Evolutionary conservation across 2,888 invertebrate species (phyloP).

Genomic region (Linhomoeus sp.): DNA sequence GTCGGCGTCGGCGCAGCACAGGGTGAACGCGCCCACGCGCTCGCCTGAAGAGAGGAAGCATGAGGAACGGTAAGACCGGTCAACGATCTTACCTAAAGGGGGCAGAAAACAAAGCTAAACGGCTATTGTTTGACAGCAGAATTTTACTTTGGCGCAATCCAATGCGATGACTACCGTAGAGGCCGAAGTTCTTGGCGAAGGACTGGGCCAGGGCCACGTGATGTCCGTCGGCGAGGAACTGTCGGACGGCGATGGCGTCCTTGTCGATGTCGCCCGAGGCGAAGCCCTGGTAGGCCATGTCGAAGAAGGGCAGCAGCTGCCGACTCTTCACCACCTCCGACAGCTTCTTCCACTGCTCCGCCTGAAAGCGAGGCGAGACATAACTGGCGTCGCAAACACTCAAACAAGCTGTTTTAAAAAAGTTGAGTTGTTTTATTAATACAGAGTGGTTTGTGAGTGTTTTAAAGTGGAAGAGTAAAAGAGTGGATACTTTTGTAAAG

Average conservation of each 20-base stretch:
- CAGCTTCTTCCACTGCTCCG: slow-evolving; percentile 70
- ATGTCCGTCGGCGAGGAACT: slow-evolving; percentile 71
- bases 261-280: slow-evolving; percentile 60
- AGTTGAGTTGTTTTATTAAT: too few species aligned
- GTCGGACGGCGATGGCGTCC: slow-evolving; percentile 69
- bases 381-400: not conserved
- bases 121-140: too few species aligned
- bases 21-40: slow-evolving; percentile 69
- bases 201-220: slow-evolving; percentile 69
- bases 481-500: too few species aligned
- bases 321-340: slow-evolving; percentile 51
- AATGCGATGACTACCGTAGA: slow-evolving; percentile 40
- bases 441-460: too few species aligned
- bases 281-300: slow-evolving; percentile 97
- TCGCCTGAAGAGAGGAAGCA: slow-evolving; percentile 44
- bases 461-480: too few species aligned
- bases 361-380: slow-evolving; percentile 27
- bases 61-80: too few species aligned
- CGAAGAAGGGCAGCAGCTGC: slow-evolving; percentile 74
- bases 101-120: too few species aligned
- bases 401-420: not conserved
- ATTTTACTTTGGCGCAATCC: too few species aligned
- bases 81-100: too few species aligned
- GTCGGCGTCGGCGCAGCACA: slow-evolving; percentile 51
- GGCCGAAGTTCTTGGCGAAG: slow-evolving; percentile 91